Base-by-base conservation (phyloP, 2,797 vertebrate species). In the Sternotherus odoratus region DNA sequence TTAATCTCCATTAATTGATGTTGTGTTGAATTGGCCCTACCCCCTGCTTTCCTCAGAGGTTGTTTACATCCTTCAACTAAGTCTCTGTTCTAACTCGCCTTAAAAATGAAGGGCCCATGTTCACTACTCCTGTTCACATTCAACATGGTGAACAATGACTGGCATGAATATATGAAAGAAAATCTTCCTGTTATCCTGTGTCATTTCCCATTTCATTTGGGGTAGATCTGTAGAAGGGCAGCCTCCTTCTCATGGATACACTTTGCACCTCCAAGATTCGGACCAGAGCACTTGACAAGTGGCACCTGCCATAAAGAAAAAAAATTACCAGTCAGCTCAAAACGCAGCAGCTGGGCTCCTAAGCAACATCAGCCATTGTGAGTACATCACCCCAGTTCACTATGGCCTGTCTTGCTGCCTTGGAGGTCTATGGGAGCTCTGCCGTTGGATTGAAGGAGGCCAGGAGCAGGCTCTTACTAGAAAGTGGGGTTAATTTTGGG, bases 361-460 rank as follows among this genome's bases (percentile, higher is more conserved):
- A 82, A 82, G 48, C 63, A 93, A 91, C 83, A 54, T 24, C 48
- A 91, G 12, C 36, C 77, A 91, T 57, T 82, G 81, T 77, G 24
- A 2, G 36, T 77, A 81, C 43, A 46, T 12, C 83, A 33, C 3
- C 24, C 16, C 2, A n/a, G 2, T 19, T 43, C 15, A 21, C 39
- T 28, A 30, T 46, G 36, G 53, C 28, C 39, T 28, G 12, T 51
- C 30, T 78, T 23, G 33, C 16, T 50, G 57, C 28, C 1, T 3
- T 28, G 87, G 82, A 12, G 57, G 26, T 50, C 17, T 2, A 0
- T 21, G 63, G 79, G 75, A 91, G 3, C 56, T 56, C 17, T 92
- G 80, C 30, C 79, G 6, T 11, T 19, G 10, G 39, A 46, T 24
- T 19, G 57, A 74, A 80, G 85, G 63, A 63, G 56, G 72, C 30